Conservation (phyloP, 2,888 invertebrate genomes). For the Schizaphis graminum region DNA sequence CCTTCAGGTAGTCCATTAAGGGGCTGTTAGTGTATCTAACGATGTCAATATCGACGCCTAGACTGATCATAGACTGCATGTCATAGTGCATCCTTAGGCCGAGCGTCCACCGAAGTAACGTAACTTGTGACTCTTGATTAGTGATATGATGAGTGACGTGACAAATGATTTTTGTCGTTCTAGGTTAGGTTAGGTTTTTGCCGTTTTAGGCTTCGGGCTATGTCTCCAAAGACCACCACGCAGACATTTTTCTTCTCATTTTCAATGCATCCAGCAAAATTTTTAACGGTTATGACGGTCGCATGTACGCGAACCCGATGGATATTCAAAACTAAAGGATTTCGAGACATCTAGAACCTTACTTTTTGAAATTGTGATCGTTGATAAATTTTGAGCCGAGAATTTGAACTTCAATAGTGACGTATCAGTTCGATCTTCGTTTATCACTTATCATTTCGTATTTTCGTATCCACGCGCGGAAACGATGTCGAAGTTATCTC, state of each 20-base stretch:
- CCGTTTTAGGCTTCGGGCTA: conserved; percentile 97
- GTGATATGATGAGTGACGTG: no score
- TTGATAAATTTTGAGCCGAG: background rate
- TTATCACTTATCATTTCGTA: background rate
- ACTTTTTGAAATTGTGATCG: no score
- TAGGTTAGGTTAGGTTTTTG: no score
- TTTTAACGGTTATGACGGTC: background rate
- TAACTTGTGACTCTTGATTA: no score
- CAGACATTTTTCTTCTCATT: conserved; percentile 74
- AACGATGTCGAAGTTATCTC: background rate
- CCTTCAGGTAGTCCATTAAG: conserved; percentile 73
- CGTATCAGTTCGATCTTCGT: background rate
- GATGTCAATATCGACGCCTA: conserved; percentile 85
- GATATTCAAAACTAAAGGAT: background rate
- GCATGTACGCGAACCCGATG: background rate
- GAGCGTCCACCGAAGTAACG: no score
- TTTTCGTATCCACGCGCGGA: background rate
- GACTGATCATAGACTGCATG: conserved; percentile 86
- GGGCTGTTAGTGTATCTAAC: conserved; percentile 85
- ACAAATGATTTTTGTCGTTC: no score
- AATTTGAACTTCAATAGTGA: background rate
- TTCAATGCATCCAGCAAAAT: background rate
- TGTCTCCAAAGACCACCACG: conserved; percentile 93
- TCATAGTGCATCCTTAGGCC: conserved; percentile 99
- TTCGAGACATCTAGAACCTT: background rate